phyloP scores from a whole-genome alignment of 2,888 invertebrate genomes.

The Andricus curvator region DNA sequence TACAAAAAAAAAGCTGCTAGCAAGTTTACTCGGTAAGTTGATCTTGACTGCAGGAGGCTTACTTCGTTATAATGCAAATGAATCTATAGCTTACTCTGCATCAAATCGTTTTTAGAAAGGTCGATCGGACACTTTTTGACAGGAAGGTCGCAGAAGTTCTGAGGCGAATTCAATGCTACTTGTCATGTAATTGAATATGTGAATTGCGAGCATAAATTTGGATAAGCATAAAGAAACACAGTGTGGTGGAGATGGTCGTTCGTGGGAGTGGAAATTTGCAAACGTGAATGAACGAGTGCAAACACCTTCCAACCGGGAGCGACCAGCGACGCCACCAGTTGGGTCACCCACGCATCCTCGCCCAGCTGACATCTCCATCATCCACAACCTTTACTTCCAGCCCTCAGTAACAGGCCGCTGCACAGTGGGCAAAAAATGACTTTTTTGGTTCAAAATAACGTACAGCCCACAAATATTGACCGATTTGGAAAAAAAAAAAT shows the following conservation, averaged over 20 bases:
- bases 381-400: slow-evolving; percentile 56
- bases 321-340: slow-evolving; percentile 63
- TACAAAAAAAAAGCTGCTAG: background rate
- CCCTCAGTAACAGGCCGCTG: slow-evolving; percentile 54
- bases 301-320: slow-evolving; percentile 68
- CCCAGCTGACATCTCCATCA: slow-evolving; percentile 73
- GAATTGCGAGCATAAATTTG: slow-evolving; percentile 14
- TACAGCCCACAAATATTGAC: too few species aligned
- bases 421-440: too few species aligned
- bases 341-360: slow-evolving; percentile 72
- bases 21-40: slow-evolving; percentile 15
- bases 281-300: slow-evolving; percentile 57
- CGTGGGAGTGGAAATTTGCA: slow-evolving; percentile 32
- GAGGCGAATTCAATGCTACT: background rate
- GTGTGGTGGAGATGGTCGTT: background rate
- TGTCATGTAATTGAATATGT: slow-evolving; percentile 11
- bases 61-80: slow-evolving; percentile 28
- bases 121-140: background rate
- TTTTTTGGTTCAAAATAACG: too few species aligned
- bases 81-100: background rate
- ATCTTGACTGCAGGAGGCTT: slow-evolving; percentile 30
- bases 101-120: slow-evolving; percentile 20
- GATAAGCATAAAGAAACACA: slow-evolving; percentile 5
- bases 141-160: slow-evolving; percentile 2
- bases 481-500: too few species aligned